phyloP scores from a whole-genome alignment of 2,113 vertebrate species.

The Hyaena hyaena region DNA sequence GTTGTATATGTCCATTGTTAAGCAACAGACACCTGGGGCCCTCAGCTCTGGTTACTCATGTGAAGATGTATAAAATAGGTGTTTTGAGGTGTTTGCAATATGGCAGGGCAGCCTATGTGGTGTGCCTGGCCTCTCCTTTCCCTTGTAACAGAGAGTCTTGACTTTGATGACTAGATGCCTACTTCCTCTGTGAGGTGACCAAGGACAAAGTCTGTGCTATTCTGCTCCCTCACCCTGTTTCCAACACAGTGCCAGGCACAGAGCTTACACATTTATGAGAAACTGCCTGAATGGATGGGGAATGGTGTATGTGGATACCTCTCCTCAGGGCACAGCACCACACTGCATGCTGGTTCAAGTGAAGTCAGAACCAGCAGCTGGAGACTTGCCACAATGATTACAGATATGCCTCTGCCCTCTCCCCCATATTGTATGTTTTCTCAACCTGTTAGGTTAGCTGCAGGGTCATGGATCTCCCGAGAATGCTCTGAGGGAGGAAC shows the following conservation, averaged over 20 bases:
- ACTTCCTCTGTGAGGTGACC: not conserved
- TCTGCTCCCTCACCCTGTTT: accelerated
- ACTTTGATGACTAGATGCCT: not conserved
- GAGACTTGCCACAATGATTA: not conserved
- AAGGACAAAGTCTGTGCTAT: not conserved
- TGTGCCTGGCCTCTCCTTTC: not conserved
- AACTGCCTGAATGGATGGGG: no score
- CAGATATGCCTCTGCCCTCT: accelerated
- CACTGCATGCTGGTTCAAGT: not conserved
- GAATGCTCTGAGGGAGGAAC: not conserved
- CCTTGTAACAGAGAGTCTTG: not conserved
- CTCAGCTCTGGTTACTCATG: not conserved
- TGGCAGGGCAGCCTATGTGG: accelerated
- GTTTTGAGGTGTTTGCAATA: not conserved
- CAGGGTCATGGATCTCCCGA: not conserved
- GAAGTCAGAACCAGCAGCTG: not conserved
- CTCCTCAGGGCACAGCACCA: not conserved
- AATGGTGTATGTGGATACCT: not conserved
- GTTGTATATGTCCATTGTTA: not conserved
- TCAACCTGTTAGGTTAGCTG: not conserved
- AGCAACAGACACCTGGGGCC: not conserved
- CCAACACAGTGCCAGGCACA: not conserved
- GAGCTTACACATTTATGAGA: not conserved
- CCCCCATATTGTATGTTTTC: not conserved
- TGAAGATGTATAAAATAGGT: not conserved